A percentile compares a stretch with the other conserved stretches of the same genome.
phyloP scores from a whole-genome alignment of 2,888 invertebrate species.

The Agrotis segetum region DNA sequence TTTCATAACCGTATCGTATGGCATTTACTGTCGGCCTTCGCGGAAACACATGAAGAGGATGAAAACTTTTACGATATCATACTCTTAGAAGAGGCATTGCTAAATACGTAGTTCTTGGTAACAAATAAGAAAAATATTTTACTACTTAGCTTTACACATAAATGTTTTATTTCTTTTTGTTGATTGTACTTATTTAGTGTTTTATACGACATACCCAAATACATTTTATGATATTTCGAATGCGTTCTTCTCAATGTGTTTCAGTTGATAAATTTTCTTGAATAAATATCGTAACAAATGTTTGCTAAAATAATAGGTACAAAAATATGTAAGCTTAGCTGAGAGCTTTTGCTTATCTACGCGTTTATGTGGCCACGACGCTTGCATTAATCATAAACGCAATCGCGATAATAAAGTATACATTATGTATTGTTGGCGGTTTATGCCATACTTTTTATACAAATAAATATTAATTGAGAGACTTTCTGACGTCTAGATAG shows the following conservation, averaged over 20 bases:
- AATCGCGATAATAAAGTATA: constrained; percentile 27
- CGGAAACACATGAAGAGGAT: constrained; percentile 54
- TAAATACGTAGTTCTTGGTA: constrained; percentile 46
- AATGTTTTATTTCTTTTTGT: constrained; percentile 38
- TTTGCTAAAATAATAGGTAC: constrained; percentile 1
- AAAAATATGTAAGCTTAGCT: constrained; percentile 29
- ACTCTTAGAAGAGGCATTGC: constrained; percentile 48
- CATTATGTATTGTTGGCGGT: constrained; percentile 17
- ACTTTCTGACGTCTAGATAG: background rate
- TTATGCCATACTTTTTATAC: constrained; percentile 3
- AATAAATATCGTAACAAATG: constrained; percentile 1
- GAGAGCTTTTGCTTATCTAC: constrained; percentile 53
- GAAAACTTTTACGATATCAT: constrained; percentile 48
- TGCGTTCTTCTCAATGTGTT: constrained; percentile 13
- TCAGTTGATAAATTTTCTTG: constrained; percentile 16
- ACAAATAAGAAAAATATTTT: constrained; percentile 45
- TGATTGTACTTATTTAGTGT: constrained; percentile 36
- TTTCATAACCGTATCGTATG: constrained; percentile 51
- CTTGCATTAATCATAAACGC: constrained; percentile 45
- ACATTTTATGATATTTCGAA: constrained; percentile 28
- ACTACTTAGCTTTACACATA: constrained; percentile 39
- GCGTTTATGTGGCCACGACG: constrained; percentile 23
- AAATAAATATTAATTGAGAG: constrained; percentile 9
- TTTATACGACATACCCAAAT: constrained; percentile 18
- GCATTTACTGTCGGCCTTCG: constrained; percentile 44